These are phyloP conservation scores for Leptopilina syphax DNA, from an alignment of 2,888 invertebrate species.

Conservation along the genomic window DNA sequence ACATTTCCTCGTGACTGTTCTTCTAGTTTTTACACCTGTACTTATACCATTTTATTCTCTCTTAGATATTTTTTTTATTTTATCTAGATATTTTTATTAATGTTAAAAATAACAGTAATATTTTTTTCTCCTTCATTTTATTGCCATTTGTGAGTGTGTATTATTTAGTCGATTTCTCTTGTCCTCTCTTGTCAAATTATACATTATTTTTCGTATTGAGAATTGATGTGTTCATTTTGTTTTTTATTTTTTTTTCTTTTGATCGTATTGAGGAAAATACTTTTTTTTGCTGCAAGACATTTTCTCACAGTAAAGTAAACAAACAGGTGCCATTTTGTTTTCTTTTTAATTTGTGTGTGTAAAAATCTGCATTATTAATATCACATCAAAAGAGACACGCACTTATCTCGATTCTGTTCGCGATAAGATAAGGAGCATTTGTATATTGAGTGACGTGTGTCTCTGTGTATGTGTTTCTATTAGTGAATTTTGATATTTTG, in stretches of 20 bases:
- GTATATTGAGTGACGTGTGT: background rate
- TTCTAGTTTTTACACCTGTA: background rate
- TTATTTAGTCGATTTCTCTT: no score
- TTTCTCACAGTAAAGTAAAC: background rate
- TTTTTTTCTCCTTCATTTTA: no score
- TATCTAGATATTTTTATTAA: no score
- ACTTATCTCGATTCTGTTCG: slow-evolving; percentile 26
- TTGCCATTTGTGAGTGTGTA: no score
- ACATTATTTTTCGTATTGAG: no score
- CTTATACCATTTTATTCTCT: background rate
- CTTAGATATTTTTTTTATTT: background rate
- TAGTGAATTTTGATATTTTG: slow-evolving; percentile 8
- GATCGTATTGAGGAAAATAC: background rate
- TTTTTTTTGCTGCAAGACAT: background rate
- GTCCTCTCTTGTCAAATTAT: no score
- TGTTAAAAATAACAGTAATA: no score
- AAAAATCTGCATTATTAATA: slow-evolving; percentile 27
- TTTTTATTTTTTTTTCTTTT: background rate
- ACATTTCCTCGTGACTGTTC: background rate
- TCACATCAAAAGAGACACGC: background rate
- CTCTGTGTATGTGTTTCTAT: background rate
- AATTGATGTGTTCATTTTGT: no score
- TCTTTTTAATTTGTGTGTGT: background rate
- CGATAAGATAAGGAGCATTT: slow-evolving; percentile 37
- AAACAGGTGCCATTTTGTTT: background rate